Evolutionary conservation across 2,797 vertebrate genomes (phyloP).

Genomic region (Tauraco hartlaubi): DNA sequence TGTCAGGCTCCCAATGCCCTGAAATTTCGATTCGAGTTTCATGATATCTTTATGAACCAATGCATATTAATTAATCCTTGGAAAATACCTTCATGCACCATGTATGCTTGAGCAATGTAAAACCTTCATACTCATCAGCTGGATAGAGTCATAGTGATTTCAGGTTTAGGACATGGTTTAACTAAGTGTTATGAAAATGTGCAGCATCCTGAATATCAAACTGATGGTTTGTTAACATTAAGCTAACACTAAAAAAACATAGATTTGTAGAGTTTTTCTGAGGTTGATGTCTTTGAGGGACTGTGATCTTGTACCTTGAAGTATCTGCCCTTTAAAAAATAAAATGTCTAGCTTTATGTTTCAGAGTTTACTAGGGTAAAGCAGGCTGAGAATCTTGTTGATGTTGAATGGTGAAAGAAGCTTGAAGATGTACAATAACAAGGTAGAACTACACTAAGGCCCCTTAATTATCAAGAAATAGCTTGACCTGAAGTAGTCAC

Average conservation of each 20-base stretch:
- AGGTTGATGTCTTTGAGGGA: background rate
- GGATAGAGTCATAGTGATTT: background rate
- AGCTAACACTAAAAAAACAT: accelerated
- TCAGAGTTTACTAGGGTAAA: background rate
- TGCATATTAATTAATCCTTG: background rate
- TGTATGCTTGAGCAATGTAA: background rate
- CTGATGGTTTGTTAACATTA: background rate
- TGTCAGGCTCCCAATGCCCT: background rate
- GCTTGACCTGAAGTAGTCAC: background rate
- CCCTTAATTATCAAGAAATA: background rate
- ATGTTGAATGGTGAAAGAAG: background rate
- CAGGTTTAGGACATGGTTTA: background rate
- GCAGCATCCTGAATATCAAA: background rate
- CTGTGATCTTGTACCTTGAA: background rate
- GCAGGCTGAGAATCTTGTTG: background rate
- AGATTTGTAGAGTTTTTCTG: background rate
- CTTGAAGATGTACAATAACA: background rate
- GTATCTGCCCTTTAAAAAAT: background rate
- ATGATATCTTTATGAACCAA: background rate
- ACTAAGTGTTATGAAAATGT: background rate
- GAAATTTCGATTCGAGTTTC: background rate
- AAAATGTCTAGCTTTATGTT: background rate
- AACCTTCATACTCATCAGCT: background rate
- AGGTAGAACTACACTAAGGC: background rate
- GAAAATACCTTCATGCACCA: background rate